phyloP scores from a whole-genome alignment of 2,113 vertebrate genomes.

The Ramphastos sulfuratus region DNA sequence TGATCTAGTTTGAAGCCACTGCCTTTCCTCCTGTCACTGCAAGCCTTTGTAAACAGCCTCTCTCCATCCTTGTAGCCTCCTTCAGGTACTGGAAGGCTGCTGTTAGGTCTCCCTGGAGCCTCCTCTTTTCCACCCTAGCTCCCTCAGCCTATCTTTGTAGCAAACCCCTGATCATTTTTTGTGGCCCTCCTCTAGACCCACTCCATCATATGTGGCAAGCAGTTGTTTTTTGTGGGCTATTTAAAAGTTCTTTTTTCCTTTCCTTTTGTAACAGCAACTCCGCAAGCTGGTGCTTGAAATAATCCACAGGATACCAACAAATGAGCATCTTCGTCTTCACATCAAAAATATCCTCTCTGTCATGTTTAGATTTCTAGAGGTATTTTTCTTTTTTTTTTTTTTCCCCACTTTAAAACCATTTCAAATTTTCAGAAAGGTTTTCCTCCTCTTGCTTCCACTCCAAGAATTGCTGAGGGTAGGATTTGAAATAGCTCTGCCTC shows the following conservation, averaged over 20 bases:
- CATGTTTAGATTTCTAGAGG: slow-evolving; percentile 98
- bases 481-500: background rate
- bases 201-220: background rate
- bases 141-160: too few relatives aligned
- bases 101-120: too few relatives aligned
- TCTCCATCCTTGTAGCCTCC: too few relatives aligned
- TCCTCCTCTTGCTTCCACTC: background rate
- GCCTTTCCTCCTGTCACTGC: too few relatives aligned
- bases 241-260: background rate
- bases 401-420: background rate
- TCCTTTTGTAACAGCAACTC: slow-evolving; percentile 83
- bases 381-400: slow-evolving; percentile 53
- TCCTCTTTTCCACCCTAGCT: too few relatives aligned
- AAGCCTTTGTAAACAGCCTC: too few relatives aligned
- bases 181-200: too few relatives aligned
- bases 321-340: slow-evolving; percentile 95
- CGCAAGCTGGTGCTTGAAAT: slow-evolving; percentile 96
- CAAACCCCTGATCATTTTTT: too few relatives aligned
- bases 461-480: background rate
- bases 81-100: too few relatives aligned
- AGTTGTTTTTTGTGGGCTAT: background rate
- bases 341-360: slow-evolving; percentile 96
- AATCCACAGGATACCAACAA: slow-evolving; percentile 97
- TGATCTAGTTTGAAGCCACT: too few relatives aligned
- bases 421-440: background rate